Conservation (phyloP, 2,888 invertebrate genomes). For the Sminthurinus aureus region DNA sequence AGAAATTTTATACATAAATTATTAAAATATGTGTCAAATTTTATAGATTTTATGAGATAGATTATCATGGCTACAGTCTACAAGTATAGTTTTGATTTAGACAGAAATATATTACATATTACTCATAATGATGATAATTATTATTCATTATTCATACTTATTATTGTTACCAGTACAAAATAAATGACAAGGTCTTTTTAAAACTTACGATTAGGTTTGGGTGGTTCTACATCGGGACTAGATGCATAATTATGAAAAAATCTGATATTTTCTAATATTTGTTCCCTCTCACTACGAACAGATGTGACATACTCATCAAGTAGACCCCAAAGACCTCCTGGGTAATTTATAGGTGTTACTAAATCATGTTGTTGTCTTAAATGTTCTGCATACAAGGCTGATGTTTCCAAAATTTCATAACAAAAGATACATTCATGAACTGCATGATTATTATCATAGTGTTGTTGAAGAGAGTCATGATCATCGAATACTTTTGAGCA, state of each 20-base stretch:
- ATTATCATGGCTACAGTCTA: too few relatives aligned
- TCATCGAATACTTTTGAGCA: constrained; percentile 46
- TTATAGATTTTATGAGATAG: too few relatives aligned
- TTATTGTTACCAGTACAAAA: background rate
- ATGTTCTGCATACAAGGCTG: constrained; percentile 22
- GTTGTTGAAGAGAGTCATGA: constrained; percentile 35
- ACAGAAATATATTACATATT: background rate
- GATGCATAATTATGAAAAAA: constrained; percentile 31
- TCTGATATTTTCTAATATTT: constrained; percentile 4
- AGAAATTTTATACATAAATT: too few relatives aligned
- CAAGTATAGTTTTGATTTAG: too few relatives aligned
- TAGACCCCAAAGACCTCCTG: constrained; percentile 35
- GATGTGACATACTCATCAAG: constrained; percentile 8
- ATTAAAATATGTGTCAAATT: too few relatives aligned
- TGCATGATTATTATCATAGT: constrained; percentile 35
- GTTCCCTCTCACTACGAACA: background rate
- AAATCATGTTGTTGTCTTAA: constrained; percentile 26
- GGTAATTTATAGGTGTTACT: constrained; percentile 29
- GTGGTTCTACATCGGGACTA: background rate
- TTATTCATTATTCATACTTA: too few relatives aligned
- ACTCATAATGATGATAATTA: too few relatives aligned
- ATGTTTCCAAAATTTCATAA: constrained; percentile 20
- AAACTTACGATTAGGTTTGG: background rate
- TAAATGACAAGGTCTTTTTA: background rate
- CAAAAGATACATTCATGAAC: constrained; percentile 37